Percentiles rank a stretch among this genome's conserved stretches.
Conservation (phyloP, 2,113 vertebrate species). For the Excalfactoria chinensis region DNA sequence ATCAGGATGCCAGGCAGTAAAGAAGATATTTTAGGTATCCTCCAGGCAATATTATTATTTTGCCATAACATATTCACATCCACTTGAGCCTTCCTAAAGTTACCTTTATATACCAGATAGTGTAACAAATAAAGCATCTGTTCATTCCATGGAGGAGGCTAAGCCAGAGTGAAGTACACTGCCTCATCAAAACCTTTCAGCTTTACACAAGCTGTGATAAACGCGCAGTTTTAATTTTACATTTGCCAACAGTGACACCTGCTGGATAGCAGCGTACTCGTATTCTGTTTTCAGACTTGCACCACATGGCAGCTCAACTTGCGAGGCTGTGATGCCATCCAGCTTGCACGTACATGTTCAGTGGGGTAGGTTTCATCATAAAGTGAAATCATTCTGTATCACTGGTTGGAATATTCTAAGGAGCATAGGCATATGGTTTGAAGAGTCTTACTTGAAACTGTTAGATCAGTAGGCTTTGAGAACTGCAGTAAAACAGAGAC, state of each 20-base stretch:
- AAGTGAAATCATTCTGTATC: accelerated
- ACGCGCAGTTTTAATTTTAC: constrained; percentile 43
- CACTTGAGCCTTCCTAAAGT: neutral
- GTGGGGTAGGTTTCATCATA: too few relatives aligned
- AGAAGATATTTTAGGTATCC: neutral
- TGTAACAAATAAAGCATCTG: neutral
- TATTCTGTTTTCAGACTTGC: neutral
- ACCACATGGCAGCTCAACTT: neutral
- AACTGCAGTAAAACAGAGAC: neutral
- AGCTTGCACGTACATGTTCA: neutral
- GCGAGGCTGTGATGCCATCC: neutral
- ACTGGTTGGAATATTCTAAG: accelerated
- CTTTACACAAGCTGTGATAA: neutral
- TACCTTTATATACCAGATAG: accelerated
- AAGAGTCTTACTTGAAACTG: too few relatives aligned
- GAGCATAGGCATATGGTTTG: accelerated
- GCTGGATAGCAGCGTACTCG: constrained; percentile 68
- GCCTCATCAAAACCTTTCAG: neutral
- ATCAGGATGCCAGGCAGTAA: neutral
- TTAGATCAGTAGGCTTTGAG: neutral
- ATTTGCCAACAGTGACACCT: constrained; percentile 84
- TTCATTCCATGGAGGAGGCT: neutral
- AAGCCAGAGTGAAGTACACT: neutral
- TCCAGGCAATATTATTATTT: neutral
- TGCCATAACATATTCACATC: accelerated